These are phyloP conservation scores for Hypomecis punctinalis DNA, from an alignment of 2,888 invertebrate species.

Conservation along the genomic window DNA sequence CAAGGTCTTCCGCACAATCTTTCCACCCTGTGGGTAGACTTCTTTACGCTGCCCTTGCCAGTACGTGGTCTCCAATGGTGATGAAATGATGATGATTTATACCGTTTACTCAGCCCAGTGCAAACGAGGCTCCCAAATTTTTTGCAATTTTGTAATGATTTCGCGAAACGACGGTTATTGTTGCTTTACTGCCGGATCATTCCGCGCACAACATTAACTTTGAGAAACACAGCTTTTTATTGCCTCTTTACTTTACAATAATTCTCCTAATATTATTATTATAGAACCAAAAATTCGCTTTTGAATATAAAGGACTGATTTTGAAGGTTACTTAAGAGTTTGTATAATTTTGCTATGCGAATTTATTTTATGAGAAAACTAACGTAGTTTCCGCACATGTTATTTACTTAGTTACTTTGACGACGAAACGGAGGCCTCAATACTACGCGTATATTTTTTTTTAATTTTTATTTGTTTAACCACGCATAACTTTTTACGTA, in stretches of 20 bases:
- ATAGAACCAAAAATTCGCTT: not conserved
- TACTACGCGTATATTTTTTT: too few species aligned
- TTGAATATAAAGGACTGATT: slow-evolving; percentile 6
- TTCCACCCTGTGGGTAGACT: too few species aligned
- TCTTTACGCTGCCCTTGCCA: too few species aligned
- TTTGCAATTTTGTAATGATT: slow-evolving; percentile 41
- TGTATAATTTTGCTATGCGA: not conserved
- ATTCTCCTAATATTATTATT: slow-evolving; percentile 1
- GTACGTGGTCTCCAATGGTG: too few species aligned
- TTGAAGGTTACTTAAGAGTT: not conserved
- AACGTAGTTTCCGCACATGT: too few species aligned
- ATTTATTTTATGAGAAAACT: too few species aligned
- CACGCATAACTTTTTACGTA: too few species aligned
- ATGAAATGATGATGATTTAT: too few species aligned
- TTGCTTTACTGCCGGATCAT: slow-evolving; percentile 35
- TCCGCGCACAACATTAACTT: slow-evolving; percentile 28
- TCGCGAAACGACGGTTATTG: slow-evolving; percentile 35
- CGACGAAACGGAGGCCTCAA: too few species aligned
- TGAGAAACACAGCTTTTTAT: slow-evolving; percentile 29
- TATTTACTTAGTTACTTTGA: too few species aligned
- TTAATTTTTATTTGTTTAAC: too few species aligned
- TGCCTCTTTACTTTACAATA: slow-evolving; percentile 16
- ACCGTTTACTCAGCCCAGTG: not conserved
- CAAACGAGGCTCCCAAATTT: slow-evolving; percentile 17
- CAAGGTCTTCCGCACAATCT: too few species aligned